These are phyloP conservation scores for Knipowitschia caucasica DNA, from an alignment of 2,797 vertebrate genomes.

Conservation along the genomic window DNA sequence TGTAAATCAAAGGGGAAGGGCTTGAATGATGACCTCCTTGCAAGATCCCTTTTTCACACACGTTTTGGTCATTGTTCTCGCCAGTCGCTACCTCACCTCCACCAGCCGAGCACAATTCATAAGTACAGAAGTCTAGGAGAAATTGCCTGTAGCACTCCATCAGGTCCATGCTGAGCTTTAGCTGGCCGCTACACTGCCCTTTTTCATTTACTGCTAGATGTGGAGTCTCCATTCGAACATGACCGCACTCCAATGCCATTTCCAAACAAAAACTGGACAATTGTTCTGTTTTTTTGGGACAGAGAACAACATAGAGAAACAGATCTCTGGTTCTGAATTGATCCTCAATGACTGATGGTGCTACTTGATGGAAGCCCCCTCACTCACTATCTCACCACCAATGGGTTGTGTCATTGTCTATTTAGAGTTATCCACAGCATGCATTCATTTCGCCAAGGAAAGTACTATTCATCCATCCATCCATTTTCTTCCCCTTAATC, in stretches of 20 bases:
- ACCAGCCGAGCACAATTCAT: conserved; percentile 10
- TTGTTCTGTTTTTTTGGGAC: conserved; percentile 18
- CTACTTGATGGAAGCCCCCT: too few species aligned
- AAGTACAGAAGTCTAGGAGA: conserved; percentile 23
- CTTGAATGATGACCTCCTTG: conserved; percentile 38
- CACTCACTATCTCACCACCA: too few species aligned
- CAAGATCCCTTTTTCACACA: conserved; percentile 24
- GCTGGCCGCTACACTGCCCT: conserved; percentile 43
- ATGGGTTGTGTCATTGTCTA: too few species aligned
- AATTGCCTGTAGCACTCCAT: conserved; percentile 52
- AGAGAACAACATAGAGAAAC: conserved; percentile 26
- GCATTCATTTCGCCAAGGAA: too few species aligned
- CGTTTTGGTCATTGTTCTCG: conserved; percentile 24
- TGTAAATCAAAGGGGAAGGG: conserved; percentile 45
- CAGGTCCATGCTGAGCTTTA: conserved; percentile 39
- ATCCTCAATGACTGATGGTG: too few species aligned
- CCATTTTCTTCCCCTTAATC: too few species aligned
- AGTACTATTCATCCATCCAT: too few species aligned
- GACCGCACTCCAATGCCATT: conserved; percentile 23
- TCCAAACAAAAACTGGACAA: conserved; percentile 20
- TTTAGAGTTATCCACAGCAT: too few species aligned
- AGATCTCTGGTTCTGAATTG: too few species aligned
- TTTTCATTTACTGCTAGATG: conserved; percentile 43
- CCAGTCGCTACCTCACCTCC: conserved; percentile 30
- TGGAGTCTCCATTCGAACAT: conserved; percentile 35